Percentiles rank a stretch among this genome's conserved stretches.
These are phyloP conservation scores for Actenoides hombroni DNA, from an alignment of 2,113 vertebrate species.

Conservation along the genomic window DNA sequence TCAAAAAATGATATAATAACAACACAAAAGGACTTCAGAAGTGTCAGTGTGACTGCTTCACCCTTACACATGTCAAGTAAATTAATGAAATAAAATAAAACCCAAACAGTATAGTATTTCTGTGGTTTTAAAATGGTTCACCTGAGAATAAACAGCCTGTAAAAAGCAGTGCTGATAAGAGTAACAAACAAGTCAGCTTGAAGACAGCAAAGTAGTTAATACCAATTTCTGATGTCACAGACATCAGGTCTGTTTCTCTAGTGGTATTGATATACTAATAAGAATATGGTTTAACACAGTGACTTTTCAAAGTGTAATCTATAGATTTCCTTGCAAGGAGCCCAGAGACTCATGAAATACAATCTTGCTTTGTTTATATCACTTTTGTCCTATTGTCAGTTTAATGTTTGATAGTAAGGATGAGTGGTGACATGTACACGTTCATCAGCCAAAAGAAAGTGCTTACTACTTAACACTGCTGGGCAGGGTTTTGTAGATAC, in stretches of 20 bases:
- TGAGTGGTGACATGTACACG: background rate
- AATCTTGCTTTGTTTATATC: background rate
- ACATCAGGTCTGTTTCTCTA: background rate
- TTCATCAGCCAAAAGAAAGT: background rate
- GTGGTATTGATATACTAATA: background rate
- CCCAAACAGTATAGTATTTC: background rate
- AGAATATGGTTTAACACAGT: background rate
- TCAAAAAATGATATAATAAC: background rate
- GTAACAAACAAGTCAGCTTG: background rate
- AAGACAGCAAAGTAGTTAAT: background rate
- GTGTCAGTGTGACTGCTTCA: background rate
- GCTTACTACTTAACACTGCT: background rate
- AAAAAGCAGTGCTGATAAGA: background rate
- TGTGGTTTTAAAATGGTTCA: background rate
- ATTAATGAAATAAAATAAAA: background rate
- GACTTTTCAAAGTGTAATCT: background rate
- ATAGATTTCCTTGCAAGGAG: background rate
- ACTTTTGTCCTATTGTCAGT: slow-evolving; percentile 7
- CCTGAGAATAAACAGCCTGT: background rate
- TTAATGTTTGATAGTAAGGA: slow-evolving; percentile 1
- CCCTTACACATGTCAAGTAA: background rate
- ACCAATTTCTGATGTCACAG: background rate
- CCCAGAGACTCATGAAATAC: background rate
- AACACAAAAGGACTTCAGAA: background rate
- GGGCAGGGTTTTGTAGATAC: background rate